Conservation (phyloP, 2,113 vertebrate species). For the Microcebus lehilahytsara region DNA sequence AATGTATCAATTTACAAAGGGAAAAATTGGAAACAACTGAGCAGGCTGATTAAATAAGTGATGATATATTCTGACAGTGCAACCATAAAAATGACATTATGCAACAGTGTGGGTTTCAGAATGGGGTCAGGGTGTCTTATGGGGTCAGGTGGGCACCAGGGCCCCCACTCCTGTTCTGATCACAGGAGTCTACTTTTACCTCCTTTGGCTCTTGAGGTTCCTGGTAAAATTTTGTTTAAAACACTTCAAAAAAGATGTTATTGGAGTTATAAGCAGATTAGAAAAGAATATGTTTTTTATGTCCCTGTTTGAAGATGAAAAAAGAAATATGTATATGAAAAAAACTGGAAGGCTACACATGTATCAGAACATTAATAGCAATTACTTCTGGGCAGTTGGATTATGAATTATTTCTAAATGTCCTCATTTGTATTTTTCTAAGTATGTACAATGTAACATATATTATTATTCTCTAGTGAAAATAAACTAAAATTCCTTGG, state of each 20-base stretch:
- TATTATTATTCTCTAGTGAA: not conserved
- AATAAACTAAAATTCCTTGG: not conserved
- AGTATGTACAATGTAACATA: not conserved
- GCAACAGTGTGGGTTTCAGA: not conserved
- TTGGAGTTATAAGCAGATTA: not conserved
- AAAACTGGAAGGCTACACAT: not conserved
- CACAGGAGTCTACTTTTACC: not conserved
- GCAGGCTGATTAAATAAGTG: not conserved
- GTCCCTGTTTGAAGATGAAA: not conserved
- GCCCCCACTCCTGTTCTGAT: not conserved
- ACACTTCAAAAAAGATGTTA: not conserved
- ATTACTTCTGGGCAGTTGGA: not conserved
- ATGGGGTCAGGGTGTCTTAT: not conserved
- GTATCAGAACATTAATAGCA: not conserved
- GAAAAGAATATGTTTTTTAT: not conserved
- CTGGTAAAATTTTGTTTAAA: not conserved
- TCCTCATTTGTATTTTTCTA: not conserved
- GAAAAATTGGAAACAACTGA: not conserved
- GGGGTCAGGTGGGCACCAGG: not conserved
- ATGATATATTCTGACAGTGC: not conserved
- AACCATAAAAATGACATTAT: not conserved
- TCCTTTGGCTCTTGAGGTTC: not conserved
- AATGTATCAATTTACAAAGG: slow-evolving; percentile 43
- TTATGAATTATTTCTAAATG: not conserved
- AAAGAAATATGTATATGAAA: not conserved